Evolutionary conservation across 2,888 invertebrate species (phyloP), one percentile per base, ranked within the genome.

Genomic region (Drosophila percnosoma): DNA sequence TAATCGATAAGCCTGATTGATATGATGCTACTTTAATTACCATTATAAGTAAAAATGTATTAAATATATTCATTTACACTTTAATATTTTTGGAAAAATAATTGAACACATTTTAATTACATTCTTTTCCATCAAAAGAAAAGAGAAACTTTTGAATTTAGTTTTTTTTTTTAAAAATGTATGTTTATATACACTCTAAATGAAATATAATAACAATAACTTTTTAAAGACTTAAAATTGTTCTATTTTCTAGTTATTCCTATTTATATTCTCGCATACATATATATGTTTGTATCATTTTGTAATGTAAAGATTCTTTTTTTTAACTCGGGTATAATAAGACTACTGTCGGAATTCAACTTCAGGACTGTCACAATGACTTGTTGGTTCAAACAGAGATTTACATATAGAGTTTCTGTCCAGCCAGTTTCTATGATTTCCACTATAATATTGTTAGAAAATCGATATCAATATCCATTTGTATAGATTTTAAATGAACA

Each of bases 281-380:
- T 21, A 21, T 21, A 21, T 1, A 21, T 21, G 21, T 21, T 21
- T 21, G 21, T 21, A 21, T 21, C 7, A 7, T 8, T 40, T 10
- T 21, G 21, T 13, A 21, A 13, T 45, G 1, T 21, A 7, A 21
- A 21, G 13, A 45, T 7, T 42, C 0, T 3, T 42, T 40, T 42
- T 42, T 15, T 36, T 7, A 36, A 2, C 34, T n/a, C n/a, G 10
- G 2, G 10, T n/a, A 6, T 40, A 5, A n/a, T 40, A 10, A 5
- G 2, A n/a, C 2, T n/a, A 0, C 2, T 2, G 18, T 5, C 10
- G 4, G 2, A 21, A 21, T 21, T 1, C 6, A 2, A 21, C 7
- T 13, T 45, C 21, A 13, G 21, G 21, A 13, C 21, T 21, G 1
- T 40, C n/a, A 1, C 1, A 42, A 3, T 3, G 6, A 7, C 3